phyloP scores from a whole-genome alignment of 2,888 invertebrate genomes.

The Coleophora deauratella region DNA sequence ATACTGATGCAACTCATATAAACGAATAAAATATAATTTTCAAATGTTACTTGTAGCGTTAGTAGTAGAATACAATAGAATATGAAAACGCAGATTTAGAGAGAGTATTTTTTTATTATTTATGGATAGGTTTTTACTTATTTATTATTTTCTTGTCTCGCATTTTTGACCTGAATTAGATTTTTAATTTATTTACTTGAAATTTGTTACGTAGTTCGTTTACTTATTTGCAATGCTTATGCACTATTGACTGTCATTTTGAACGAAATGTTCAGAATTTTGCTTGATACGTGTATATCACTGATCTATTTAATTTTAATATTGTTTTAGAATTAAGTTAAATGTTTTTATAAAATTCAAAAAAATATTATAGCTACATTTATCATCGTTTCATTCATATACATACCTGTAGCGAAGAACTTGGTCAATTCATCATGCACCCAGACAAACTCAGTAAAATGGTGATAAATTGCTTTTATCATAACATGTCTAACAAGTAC shows the following conservation, averaged over 20 bases:
- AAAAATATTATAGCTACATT: constrained; percentile 4
- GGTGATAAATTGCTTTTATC: constrained; percentile 1
- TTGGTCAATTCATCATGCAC: constrained; percentile 1
- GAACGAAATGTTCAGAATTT: constrained; percentile 20
- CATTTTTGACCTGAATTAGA: constrained; percentile 17
- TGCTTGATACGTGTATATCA: constrained; percentile 30
- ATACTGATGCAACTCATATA: constrained; percentile 10
- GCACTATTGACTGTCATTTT: constrained; percentile 40
- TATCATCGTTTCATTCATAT: constrained; percentile 8
- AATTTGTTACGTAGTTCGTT: constrained; percentile 10
- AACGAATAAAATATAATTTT: neutral
- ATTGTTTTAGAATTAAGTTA: neutral
- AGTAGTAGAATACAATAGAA: too few relatives aligned
- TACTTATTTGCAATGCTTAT: constrained; percentile 57
- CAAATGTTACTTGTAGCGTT: too few relatives aligned
- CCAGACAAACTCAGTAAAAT: constrained; percentile 1
- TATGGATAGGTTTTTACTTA: constrained; percentile 5
- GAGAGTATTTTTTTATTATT: too few relatives aligned
- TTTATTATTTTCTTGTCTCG: constrained; percentile 21
- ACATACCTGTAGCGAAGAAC: neutral
- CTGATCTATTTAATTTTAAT: constrained; percentile 8
- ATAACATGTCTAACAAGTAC: neutral
- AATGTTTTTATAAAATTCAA: too few relatives aligned
- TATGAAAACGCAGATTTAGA: too few relatives aligned
- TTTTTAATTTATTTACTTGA: constrained; percentile 19